Evolutionary conservation across 2,888 invertebrate species (phyloP), one percentile per base, ranked within the genome.

Genomic region (Acrobeloides nanus): DNA sequence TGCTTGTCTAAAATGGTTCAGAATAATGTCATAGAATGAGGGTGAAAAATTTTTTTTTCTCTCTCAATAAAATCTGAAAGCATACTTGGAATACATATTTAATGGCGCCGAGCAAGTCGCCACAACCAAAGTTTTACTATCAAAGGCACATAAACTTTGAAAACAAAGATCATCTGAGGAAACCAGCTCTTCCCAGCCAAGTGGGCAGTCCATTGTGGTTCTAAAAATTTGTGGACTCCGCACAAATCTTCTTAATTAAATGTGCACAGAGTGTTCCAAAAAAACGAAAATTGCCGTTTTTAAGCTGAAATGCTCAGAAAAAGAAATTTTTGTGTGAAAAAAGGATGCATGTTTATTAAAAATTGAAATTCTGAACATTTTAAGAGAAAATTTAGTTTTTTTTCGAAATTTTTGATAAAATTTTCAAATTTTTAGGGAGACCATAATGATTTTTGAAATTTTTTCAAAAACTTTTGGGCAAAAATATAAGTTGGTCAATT

Each of bases 131-230:
- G 64, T 66, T 23, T 62, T 46, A 2, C 61, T 57, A 39, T 68
- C 67, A 21, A 60, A 47, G 7, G 51, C 38, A 27, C 66, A 64
- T 24, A 70, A 46, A 6, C 59, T 46, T 35, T 62, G 48, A 32
- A 57, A 64, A 18, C 51, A 38, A 15, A 44, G 43, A 25, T 51
- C 48, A 3, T 59, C 49, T n/a, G 55, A 40, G 12, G 53, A 48
- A n/a, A 55, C 44, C 17, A 69, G 44, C 34, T 53, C 53, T 10
- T 68, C 66, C 68, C 70, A 70, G 2, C 63, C 70, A 23, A 67
- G 45, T 1, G 68, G 69, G n/a, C 57, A 46, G 21, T 70, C 70
- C 17, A 68, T 42, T 4, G 59, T 47, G 0, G 64, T 55, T 35
- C 64, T 68, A 47, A 24, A 62, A 57, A 33, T 5, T 4, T 3